A percentile compares a stretch with the other conserved stretches of the same genome.
Conservation (phyloP, 2,797 vertebrate species). For the Orientallactaga sibirica region DNA sequence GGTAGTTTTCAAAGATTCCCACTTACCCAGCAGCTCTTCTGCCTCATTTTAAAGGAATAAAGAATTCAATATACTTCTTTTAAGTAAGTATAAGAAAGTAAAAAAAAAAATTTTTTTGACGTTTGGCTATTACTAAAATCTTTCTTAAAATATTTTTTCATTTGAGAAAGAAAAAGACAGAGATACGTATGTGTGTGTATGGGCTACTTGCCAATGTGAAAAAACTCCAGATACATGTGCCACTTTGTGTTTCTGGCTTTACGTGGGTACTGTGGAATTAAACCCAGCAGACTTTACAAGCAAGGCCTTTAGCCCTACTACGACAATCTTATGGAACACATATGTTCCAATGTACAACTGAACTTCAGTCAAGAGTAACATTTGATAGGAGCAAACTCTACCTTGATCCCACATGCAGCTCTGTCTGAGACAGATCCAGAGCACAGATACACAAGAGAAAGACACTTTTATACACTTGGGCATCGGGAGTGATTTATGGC, state of each 20-base stretch:
- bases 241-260: too few relatives aligned
- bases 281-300: too few relatives aligned
- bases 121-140: neutral
- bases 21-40: neutral
- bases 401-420: neutral
- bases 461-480: neutral
- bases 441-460: neutral
- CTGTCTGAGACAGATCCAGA: neutral
- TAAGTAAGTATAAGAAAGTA: neutral
- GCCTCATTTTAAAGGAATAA: neutral
- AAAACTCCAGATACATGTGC: too few relatives aligned
- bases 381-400: neutral
- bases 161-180: too few relatives aligned
- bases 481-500: neutral
- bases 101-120: neutral
- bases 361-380: conserved; percentile 2
- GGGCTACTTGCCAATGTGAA: too few relatives aligned
- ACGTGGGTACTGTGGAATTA: too few relatives aligned
- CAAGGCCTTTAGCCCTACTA: neutral
- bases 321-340: conserved; percentile 25
- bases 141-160: too few relatives aligned
- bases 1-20: neutral
- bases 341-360: conserved; percentile 3
- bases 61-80: conserved; percentile 3
- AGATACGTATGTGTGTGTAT: too few relatives aligned